Base-by-base conservation (phyloP, 2,797 vertebrate species). In the Gymnoscopelus braueri region DNA sequence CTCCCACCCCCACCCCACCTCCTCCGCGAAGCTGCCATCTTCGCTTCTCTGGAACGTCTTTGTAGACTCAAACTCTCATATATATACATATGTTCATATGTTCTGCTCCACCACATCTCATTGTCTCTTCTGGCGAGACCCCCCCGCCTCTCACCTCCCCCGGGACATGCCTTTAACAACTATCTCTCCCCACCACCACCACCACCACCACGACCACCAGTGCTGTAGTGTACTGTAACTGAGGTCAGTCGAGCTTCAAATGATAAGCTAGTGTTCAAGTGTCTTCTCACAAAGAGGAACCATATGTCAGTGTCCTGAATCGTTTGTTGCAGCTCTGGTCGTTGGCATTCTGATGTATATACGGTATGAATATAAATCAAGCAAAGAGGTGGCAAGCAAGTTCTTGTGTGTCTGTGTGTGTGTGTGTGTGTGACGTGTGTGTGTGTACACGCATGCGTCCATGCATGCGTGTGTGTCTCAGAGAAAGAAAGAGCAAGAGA, bases 71-170 rank as follows among this genome's bases (percentile, higher is more conserved):
- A 63, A 59, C 61, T 80, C 63, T 69, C 35, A 75, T 80, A 75
- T 73, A 85, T 88, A 10, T 10, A 44, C 39, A 39, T 44, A 44
- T 44, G 39, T 44, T 44, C 39, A 44, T 35, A 82, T 74, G 87
- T 93, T 92, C 87, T 88, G 88, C 88, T 86, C 86, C 77, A 85
- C 82, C 81, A 83, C 74, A 84, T 87, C 89, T 89, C 72, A 90
- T 91, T 92, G 74, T 70, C 82, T 87, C 78, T 82, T 90, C 80
- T 72, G 72, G 63, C 4, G 79, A 78, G 79, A 2, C 19, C 60
- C 59, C 73, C 70, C 48, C 83, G 81, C 81, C 80, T 90, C 71
- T 55, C 23, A 8, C 77, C 55, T 83, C 84, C 88, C 83, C 75
- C 64, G 49, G 90, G 84, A 71, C 52, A 8, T 79, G 77, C 58